Evolutionary conservation across 2,888 invertebrate species (phyloP), one percentile per base, ranked within the genome.

Genomic region (Polymixis lichenea): DNA sequence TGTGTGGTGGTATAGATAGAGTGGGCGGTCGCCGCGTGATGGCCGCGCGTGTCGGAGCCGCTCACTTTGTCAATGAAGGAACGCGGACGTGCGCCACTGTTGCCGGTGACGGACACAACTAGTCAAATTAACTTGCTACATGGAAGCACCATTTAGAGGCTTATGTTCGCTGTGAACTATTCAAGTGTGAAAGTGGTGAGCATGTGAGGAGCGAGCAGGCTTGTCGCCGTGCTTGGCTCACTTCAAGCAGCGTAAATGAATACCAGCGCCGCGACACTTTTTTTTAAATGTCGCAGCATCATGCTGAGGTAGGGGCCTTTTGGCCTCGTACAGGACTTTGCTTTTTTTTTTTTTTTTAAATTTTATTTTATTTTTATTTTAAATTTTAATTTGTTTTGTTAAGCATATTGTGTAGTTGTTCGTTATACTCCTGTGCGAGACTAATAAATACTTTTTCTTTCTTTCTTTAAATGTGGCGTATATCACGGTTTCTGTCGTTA

Each of bases 141-240:
- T 69, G 53, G 61, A 62, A 55, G 46, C 15, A 19, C 8, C 61
- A 68, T 68, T 69, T 62, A 68, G 69, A 61, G 43, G 11, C 61
- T 46, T 19, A 49, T n/a, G 17, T 46, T 15, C 28, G 5, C 28
- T 51, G 43, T 4, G 8, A 38, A 25, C 51, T 51, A 32, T 32
- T 32, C 38, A 60, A 61, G 13, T 71, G 32, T 25, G 1, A n/a
- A 51, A 53, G 13, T 53, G 25, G 19, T 32, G 49, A 70, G 58
- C n/a, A 17, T n/a, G 60, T 32, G 61, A 43, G 38, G 28, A 9
- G 38, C 17, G 11, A 9, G 46, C 46, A 7, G 13, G 43, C 55
- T 43, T 13, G 56, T 6, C 5, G 46, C 8, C 3, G 15, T 3
- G 19, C 25, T 51, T 9, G 51, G 28, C 28, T 22, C 65, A 0